Conservation (phyloP, 92 coral and sea anemone genomes). For the Hydrozoanthus gracilis region DNA sequence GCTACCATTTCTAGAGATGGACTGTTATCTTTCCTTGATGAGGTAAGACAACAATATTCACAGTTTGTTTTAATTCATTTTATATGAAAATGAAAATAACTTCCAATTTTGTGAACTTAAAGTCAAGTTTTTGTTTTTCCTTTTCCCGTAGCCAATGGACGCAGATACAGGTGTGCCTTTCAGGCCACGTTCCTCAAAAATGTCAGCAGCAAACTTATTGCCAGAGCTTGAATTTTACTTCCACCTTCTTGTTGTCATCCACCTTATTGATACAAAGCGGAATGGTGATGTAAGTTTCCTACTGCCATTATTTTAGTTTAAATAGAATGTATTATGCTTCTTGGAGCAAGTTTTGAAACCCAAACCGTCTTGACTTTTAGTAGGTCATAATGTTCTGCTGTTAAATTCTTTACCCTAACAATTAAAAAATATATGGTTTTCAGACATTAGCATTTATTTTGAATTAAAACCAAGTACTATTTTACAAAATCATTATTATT, state of each 20-base stretch:
- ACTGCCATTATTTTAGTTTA: not conserved
- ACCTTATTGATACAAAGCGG: slow-evolving; percentile 90
- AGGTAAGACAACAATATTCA: slow-evolving; percentile 62
- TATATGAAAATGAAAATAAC: not conserved
- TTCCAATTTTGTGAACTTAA: not conserved
- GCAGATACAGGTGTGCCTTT: slow-evolving; percentile 79
- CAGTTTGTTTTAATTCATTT: not conserved
- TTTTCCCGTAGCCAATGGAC: slow-evolving; percentile 87
- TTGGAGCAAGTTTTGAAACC: too few species aligned
- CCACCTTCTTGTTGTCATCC: slow-evolving; percentile 93
- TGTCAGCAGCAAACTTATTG: slow-evolving; percentile 74
- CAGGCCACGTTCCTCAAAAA: slow-evolving; percentile 93
- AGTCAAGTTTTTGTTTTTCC: not conserved
- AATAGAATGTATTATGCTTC: too few species aligned
- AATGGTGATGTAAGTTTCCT: slow-evolving; percentile 76
- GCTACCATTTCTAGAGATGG: slow-evolving; percentile 90
- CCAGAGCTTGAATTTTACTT: slow-evolving; percentile 97
- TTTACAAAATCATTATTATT: too few species aligned
- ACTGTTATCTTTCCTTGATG: slow-evolving; percentile 90
- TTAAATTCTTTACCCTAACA: too few species aligned
- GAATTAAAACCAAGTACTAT: too few species aligned
- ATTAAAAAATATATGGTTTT: too few species aligned
- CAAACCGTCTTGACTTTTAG: too few species aligned
- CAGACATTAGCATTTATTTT: too few species aligned
- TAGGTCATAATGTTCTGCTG: too few species aligned